phyloP scores from a whole-genome alignment of 92 coral and sea anemone species.

The Palythoa heliodiscus region DNA sequence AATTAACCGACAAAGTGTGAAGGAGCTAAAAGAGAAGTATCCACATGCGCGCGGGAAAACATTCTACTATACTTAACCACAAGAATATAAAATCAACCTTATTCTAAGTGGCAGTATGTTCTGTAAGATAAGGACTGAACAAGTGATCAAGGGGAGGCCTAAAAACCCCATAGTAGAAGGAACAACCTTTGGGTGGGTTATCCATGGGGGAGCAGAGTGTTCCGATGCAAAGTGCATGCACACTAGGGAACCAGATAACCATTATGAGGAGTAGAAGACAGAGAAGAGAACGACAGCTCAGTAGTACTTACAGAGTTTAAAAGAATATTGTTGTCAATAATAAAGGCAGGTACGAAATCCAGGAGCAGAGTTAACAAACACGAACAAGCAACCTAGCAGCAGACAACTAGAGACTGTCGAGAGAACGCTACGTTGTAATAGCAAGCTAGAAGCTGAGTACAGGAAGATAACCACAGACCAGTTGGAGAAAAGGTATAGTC shows the following conservation, averaged over 20 bases:
- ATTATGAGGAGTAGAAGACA: too few species aligned
- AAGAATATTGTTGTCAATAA: too few species aligned
- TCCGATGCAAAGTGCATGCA: too few species aligned
- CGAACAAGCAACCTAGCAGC: background rate
- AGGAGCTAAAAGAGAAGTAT: conserved; percentile 51
- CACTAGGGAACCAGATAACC: too few species aligned
- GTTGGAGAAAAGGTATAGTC: conserved; percentile 34
- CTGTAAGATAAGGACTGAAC: conserved; percentile 52
- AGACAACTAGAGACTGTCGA: background rate
- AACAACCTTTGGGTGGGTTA: too few species aligned
- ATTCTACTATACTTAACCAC: conserved; percentile 43
- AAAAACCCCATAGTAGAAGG: conserved; percentile 40
- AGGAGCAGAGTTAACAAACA: background rate
- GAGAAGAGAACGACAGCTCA: too few species aligned
- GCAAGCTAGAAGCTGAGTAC: conserved; percentile 6
- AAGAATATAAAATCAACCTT: conserved; percentile 50
- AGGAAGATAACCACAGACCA: conserved; percentile 43
- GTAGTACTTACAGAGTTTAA: too few species aligned
- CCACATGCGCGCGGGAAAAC: conserved; percentile 51
- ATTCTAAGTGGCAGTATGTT: conserved; percentile 48
- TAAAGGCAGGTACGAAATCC: background rate
- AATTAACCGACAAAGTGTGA: background rate
- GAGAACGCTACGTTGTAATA: background rate
- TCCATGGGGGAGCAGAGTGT: too few species aligned
- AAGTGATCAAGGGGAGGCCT: conserved; percentile 50